Conservation (phyloP, 2,113 vertebrate genomes). For the Naja naja region DNA sequence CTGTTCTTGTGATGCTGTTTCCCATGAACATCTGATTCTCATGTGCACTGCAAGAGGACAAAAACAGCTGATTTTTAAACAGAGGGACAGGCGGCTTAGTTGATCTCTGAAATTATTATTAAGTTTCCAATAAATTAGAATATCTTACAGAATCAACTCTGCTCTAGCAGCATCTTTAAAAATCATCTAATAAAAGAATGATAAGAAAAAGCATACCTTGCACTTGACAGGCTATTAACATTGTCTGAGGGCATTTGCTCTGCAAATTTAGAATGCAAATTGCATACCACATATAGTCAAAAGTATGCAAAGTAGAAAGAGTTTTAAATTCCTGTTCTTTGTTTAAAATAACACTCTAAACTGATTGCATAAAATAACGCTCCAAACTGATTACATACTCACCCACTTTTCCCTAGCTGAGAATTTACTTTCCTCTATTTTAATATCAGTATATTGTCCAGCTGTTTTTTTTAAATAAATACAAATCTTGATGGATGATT, state of each 20-base stretch:
- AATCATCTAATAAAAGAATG: not conserved
- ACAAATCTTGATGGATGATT: not conserved
- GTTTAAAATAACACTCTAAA: not conserved
- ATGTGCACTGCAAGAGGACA: not conserved
- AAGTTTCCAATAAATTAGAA: slow-evolving; percentile 1
- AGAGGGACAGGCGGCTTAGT: not conserved
- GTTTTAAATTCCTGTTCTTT: not conserved
- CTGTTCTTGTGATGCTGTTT: slow-evolving; percentile 1
- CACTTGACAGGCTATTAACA: not conserved
- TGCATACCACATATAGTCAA: not conserved
- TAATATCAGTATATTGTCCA: not conserved
- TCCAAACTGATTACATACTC: not conserved
- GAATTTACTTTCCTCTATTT: not conserved
- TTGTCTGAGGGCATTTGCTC: not conserved
- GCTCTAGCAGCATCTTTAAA: not conserved
- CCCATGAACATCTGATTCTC: not conserved
- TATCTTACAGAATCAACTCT: not conserved
- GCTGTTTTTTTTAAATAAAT: not conserved
- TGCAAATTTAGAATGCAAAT: slow-evolving; percentile 1
- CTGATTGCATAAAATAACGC: not conserved
- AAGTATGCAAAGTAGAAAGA: not conserved
- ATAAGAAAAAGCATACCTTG: slow-evolving; percentile 1
- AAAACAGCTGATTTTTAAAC: not conserved
- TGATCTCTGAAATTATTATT: not conserved
- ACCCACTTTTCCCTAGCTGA: not conserved